Base-by-base conservation (phyloP, 37 sponge, comb jelly and placozoan species). In the Chondrilla cf. caribensis region DNA sequence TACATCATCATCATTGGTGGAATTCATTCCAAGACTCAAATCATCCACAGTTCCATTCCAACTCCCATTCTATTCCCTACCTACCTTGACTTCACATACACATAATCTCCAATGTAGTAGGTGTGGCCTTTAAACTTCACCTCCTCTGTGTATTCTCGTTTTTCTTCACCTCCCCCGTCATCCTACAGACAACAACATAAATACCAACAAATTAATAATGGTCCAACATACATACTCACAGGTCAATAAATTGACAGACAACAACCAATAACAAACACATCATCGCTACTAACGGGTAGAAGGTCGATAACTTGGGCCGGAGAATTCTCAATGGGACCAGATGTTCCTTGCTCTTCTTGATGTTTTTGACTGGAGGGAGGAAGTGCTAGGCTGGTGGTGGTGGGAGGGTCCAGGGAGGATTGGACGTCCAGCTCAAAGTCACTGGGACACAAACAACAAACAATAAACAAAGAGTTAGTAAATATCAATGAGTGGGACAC, bases 101-200 rank as follows among this genome's bases (percentile, higher is more conserved):
- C 80, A 55, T 58, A 79, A n/a, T 79, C 80, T 25, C 80, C 80
- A 33, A 60, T 17, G 40, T 60, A 31, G 40, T 60, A 79, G 38
- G 60, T 79, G 60, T 9, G n/a, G 38, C 80, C 80, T 41, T 60
- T 36, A 35, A 19, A 21, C 60, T 60, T 59, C n/a, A 57, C 40
- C 24, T 79, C 62, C 51, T 15, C 58, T 1, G 19, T 5, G 38
- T 54, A 55, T 79, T 0, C 19, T 35, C 80, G 28, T 59, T 79
- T 58, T n/a, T 60, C 62, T 7, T 22, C 31, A 18, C 19, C 60
- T 21, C 38, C 60, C 9, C 62, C 62, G 24, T 58, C 80, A 11
- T 79, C 60, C 80, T 79, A 54, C 5, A 70, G 7, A 70, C 64
- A 62, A 7, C 25, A n/a, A 62, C 29, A 62, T 11, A 55, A 17